These are phyloP conservation scores for Drosophila cyrtoloma DNA, from an alignment of 2,888 invertebrate genomes.

Conservation along the genomic window DNA sequence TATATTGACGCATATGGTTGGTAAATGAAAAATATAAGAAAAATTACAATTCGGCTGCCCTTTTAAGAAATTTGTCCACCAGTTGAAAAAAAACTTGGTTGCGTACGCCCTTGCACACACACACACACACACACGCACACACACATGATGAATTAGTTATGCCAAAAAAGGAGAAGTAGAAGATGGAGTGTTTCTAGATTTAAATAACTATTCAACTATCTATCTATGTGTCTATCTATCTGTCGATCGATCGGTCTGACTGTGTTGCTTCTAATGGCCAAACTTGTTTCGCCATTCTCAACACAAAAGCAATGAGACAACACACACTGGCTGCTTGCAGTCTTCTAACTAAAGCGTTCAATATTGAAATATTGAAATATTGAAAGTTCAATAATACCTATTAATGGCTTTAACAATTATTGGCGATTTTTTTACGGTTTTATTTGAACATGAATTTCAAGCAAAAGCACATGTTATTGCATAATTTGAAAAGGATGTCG, in stretches of 20 bases:
- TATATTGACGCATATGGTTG: not conserved
- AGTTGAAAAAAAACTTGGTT: not conserved
- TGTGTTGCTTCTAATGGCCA: conserved; percentile 56
- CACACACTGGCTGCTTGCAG: conserved; percentile 42
- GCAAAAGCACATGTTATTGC: not conserved
- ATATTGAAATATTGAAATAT: too few species aligned
- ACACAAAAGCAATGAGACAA: conserved; percentile 37
- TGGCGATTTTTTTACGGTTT: not conserved
- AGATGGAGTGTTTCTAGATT: conserved; percentile 24
- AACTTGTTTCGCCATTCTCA: conserved; percentile 56
- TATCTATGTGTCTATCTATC: not conserved
- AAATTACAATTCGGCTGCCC: not conserved
- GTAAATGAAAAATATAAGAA: not conserved
- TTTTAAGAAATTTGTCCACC: not conserved
- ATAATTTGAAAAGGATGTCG: not conserved
- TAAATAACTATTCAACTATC: conserved; percentile 17
- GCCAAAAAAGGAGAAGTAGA: not conserved
- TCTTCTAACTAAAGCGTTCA: not conserved
- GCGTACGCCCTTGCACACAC: not conserved
- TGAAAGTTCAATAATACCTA: not conserved
- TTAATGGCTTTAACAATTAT: not conserved
- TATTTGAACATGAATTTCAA: not conserved
- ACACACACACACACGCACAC: not conserved
- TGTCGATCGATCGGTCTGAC: not conserved
- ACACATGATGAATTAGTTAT: conserved; percentile 44